Evolutionary conservation across 1,140 invertebrate genomes (phyloP), one percentile per base, ranked within the genome.

Genomic region (Lordiphosa clarofinis): DNA sequence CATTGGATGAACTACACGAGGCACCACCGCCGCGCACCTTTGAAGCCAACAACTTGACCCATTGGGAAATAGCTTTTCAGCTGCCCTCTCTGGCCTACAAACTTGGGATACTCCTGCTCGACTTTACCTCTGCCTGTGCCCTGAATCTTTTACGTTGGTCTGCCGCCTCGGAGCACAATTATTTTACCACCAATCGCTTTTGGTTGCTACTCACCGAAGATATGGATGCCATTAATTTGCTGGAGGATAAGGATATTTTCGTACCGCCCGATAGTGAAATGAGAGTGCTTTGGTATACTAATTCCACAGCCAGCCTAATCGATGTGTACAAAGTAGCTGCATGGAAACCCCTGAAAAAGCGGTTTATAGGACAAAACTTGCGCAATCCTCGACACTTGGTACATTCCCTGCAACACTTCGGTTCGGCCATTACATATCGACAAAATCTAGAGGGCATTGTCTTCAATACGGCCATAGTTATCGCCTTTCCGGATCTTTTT

Each of bases 401-500:
- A 3, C 66, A 68, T 21, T 70, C 69, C 0, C 36, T 88, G 21
- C 62, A 55, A 11, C 57, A 61, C 4, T 88, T 72, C 19, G 87
- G 87, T 9, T 88, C 87, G 4, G 64, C 74, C 0, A 88, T 88
- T 31, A 59, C 66, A 0, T 87, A 88, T 11, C 52, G 87, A 15
- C 70, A 88, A 52, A 65, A 88, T 56, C 57, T 88, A 11, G 87
- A 88, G 40, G 86, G 81, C 3, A 81, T 86, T 21, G 72, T 76
- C 0, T 87, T 88, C 15, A 86, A 84, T 19, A 55, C 82, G 4
- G 84, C 62, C 10, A 58, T 89, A 11, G 87, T 88, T 1, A 86
- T 88, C 38, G 87, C 84, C n/a, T 88, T 88, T 73, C 88, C 88
- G 2, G 88, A 89, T 67, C n/a, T 86, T 2, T 89, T 89, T 40